Evolutionary conservation across 2,113 vertebrate species (phyloP).

Genomic region (Tonatia bakeri): DNA sequence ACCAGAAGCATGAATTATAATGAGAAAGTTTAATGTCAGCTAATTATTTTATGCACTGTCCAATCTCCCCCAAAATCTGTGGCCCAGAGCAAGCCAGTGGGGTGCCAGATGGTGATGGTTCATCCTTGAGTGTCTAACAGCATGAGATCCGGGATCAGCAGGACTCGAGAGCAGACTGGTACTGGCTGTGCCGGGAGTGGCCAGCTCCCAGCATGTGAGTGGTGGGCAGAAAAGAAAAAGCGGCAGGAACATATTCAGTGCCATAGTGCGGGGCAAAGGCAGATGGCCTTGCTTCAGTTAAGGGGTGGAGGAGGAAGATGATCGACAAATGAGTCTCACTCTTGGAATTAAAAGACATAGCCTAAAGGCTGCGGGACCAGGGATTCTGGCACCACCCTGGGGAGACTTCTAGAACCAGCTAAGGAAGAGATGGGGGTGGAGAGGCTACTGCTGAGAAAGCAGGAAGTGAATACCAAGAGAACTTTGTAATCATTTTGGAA

Average conservation of each 20-base stretch:
- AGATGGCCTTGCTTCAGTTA: background rate
- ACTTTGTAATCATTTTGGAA: background rate
- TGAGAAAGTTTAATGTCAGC: background rate
- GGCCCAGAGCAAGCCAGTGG: background rate
- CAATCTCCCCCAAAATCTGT: background rate
- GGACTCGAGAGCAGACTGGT: background rate
- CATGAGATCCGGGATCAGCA: background rate
- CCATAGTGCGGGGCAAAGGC: background rate
- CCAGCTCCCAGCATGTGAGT: rapidly evolving
- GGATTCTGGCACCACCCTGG: background rate
- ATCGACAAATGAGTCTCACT: background rate
- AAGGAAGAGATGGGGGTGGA: background rate
- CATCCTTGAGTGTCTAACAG: background rate
- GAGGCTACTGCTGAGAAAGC: background rate
- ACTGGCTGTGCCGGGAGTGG: background rate
- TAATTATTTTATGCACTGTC: background rate
- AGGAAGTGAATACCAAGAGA: constrained; percentile 19
- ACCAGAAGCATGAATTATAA: background rate
- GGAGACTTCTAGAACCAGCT: background rate
- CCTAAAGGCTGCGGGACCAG: background rate
- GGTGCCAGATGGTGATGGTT: background rate
- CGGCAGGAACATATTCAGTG: background rate
- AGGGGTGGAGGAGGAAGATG: background rate
- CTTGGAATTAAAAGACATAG: background rate
- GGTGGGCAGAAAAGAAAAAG: rapidly evolving